These are phyloP conservation scores for Thecocarcelia acutangulata DNA, from an alignment of 2,888 invertebrate genomes.

Conservation along the genomic window DNA sequence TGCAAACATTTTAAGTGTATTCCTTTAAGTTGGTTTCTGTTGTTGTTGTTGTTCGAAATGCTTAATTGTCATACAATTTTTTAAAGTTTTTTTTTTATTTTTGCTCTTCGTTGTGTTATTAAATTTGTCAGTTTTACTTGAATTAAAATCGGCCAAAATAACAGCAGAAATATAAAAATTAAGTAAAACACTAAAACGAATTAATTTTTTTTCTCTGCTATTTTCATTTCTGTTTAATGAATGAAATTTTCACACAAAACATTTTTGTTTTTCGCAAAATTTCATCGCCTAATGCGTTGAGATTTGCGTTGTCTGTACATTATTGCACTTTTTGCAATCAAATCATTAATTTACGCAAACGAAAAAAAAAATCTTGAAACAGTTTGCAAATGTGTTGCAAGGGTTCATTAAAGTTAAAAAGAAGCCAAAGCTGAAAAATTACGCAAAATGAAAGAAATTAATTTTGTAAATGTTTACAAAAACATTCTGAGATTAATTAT, in stretches of 20 bases:
- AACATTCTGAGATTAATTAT: conserved; percentile 54
- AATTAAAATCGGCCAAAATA: conserved; percentile 11
- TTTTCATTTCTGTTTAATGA: conserved; percentile 61
- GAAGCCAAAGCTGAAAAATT: conserved; percentile 10
- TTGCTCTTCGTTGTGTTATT: conserved; percentile 16
- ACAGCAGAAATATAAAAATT: conserved; percentile 1
- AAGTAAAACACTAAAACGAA: conserved; percentile 30
- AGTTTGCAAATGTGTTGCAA: conserved; percentile 35
- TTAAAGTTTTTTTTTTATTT: conserved; percentile 24
- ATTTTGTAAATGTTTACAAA: conserved; percentile 31
- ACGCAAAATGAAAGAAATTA: not conserved
- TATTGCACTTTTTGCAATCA: conserved; percentile 33
- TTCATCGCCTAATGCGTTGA: conserved; percentile 54
- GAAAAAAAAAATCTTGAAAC: conserved; percentile 45
- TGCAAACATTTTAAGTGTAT: conserved; percentile 15
- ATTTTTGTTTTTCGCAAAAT: conserved; percentile 44
- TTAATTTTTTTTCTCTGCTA: conserved; percentile 12
- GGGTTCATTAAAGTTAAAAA: conserved; percentile 50
- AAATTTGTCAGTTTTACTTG: conserved; percentile 54
- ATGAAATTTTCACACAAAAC: conserved; percentile 67
- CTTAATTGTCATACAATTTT: conserved; percentile 63
- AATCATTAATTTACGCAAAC: conserved; percentile 60
- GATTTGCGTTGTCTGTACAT: conserved; percentile 48
- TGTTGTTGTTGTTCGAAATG: conserved; percentile 46
- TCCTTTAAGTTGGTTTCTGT: conserved; percentile 38